Evolutionary conservation across 2,113 vertebrate genomes (phyloP), one percentile per base, ranked within the genome.

Genomic region (Anhinga rufa): DNA sequence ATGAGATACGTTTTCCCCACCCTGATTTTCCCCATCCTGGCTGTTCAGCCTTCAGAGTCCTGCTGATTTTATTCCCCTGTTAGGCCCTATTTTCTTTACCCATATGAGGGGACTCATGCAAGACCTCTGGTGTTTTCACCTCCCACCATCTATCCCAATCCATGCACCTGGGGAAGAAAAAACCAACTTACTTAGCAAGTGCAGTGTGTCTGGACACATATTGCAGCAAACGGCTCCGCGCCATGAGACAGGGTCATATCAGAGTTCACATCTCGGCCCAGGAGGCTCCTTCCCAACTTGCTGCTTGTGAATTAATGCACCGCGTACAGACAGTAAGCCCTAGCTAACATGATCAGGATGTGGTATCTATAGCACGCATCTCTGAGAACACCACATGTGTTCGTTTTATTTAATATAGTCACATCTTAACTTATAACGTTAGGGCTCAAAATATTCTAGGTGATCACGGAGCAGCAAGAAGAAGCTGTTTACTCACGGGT

Each of bases 181-280:
- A 46, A 14, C 10, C n/a, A n/a, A n/a, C 65, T 21, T 29, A 9
- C 54, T 66, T 15, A 49, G 26, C 57, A 19, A 22, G 40, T 5
- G 11, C 86, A 48, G 0, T 0, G 3, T 32, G n/a, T 25, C 29
- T n/a, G 74, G 65, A 9, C 25, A 12, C 1, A 3, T 2, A 20
- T 2, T 51, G 9, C 52, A 82, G 65, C 26, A 66, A n/a, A 62
- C 0, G 20, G 14, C 82, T 82, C 40, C 14, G 60, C 32, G 65
- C 15, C 32, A 15, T 0, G 2, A n/a, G 42, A 52, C 16, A 58
- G 52, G 42, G 7, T 61, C 24, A 18, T 34, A 60, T 3, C 65
- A 17, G 15, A 82, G 70, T 1, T 64, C 74, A 28, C 57, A 54
- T 17, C 78, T 57, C 0, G 0, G 36, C 1, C 69, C 52, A 71